A percentile compares a stretch with the other conserved stretches of the same genome.
These are phyloP conservation scores for Acanthornis magna DNA, from an alignment of 2,797 vertebrate genomes.

Conservation along the genomic window DNA sequence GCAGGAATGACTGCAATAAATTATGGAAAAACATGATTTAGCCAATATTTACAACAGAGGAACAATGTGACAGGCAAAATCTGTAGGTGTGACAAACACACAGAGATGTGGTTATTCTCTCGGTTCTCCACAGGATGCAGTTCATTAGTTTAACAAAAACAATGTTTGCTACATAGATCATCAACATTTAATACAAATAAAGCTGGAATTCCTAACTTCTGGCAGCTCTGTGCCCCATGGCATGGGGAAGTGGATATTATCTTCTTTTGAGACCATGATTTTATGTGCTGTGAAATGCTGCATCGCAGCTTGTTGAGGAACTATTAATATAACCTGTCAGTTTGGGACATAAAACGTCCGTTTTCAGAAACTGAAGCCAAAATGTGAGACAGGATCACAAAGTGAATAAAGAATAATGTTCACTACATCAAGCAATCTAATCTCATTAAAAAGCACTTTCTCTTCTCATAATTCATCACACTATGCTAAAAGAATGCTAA, in stretches of 20 bases:
- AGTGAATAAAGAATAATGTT: slow-evolving; percentile 26
- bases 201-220: not conserved
- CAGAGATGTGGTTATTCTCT: not conserved
- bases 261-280: not conserved
- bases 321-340: not conserved
- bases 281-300: not conserved
- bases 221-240: not conserved
- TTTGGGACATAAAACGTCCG: not conserved
- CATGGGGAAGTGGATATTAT: not conserved
- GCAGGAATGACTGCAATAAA: not conserved
- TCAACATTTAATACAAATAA: not conserved
- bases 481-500: not conserved
- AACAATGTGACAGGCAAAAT: not conserved
- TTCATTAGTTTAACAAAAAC: not conserved
- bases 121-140: not conserved
- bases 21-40: not conserved
- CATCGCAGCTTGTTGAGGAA: not conserved
- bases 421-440: not conserved
- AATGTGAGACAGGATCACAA: not conserved
- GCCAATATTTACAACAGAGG: not conserved
- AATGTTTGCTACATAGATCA: not conserved
- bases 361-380: slow-evolving; percentile 8
- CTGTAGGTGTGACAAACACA: not conserved
- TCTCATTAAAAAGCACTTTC: slow-evolving; percentile 38
- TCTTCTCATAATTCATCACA: slow-evolving; percentile 12